Evolutionary conservation across 2,797 vertebrate species (phyloP).

Genomic region (Mareca penelope): DNA sequence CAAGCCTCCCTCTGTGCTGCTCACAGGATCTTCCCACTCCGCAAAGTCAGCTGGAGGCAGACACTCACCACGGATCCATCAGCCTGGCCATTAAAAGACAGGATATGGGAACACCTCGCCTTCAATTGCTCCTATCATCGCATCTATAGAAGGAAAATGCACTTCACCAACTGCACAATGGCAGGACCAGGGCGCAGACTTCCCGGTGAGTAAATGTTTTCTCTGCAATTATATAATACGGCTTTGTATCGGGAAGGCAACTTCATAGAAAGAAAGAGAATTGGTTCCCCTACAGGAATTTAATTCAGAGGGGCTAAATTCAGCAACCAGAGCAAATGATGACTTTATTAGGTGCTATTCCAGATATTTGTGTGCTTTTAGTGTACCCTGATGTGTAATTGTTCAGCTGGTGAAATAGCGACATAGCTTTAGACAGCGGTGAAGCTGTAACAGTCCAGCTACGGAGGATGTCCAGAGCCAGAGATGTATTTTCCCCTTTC

Average conservation of each 20-base stretch:
- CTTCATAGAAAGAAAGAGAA: background rate
- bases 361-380: constrained; percentile 6
- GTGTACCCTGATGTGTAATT: background rate
- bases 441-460: background rate
- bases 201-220: background rate
- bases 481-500: background rate
- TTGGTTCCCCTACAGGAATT: background rate
- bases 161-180: background rate
- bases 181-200: accelerated
- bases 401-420: background rate
- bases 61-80: background rate
- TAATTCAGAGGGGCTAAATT: background rate
- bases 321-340: background rate
- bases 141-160: background rate
- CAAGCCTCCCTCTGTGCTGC: background rate
- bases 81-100: background rate
- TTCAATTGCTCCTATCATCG: background rate
- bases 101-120: background rate
- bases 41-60: constrained; percentile 12
- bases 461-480: background rate
- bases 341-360: background rate
- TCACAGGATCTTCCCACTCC: background rate
- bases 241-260: background rate
- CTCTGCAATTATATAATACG: background rate
- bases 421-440: background rate